Evolutionary conservation across 1,140 invertebrate genomes (phyloP).

Genomic region (Subanguina moxae): DNA sequence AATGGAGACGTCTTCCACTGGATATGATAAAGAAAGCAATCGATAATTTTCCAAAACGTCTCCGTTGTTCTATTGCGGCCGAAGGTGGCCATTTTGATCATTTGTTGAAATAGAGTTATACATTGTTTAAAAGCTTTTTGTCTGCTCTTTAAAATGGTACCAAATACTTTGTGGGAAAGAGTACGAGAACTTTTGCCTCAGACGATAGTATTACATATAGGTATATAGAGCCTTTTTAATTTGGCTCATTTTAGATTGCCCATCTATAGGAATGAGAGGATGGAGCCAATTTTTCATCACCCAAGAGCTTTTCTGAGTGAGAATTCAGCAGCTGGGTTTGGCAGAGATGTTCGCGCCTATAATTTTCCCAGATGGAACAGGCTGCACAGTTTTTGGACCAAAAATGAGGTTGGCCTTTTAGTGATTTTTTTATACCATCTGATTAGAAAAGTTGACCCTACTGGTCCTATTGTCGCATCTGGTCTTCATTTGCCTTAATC

Average conservation of each 20-base stretch:
- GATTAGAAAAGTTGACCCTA: too few species aligned
- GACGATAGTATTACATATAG: background rate
- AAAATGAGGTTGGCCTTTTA: conserved; percentile 7
- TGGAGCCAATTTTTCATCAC: background rate
- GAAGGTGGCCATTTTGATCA: too few species aligned
- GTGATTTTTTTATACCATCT: too few species aligned
- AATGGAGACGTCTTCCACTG: too few species aligned
- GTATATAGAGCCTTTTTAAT: background rate
- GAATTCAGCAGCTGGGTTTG: background rate
- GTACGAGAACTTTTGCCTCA: background rate
- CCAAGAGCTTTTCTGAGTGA: background rate
- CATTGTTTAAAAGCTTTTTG: too few species aligned
- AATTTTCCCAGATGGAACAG: conserved; percentile 14
- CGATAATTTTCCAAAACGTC: background rate
- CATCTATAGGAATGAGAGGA: background rate
- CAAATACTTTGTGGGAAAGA: too few species aligned
- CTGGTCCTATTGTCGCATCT: too few species aligned
- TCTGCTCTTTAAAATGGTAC: too few species aligned
- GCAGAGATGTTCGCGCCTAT: conserved; percentile 7
- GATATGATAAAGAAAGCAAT: too few species aligned
- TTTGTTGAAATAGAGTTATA: too few species aligned
- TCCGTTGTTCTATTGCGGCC: background rate
- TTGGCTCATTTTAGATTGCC: background rate
- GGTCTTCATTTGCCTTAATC: too few species aligned
- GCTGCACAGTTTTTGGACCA: conserved; percentile 6